A percentile compares a stretch with the other conserved stretches of the same genome.
Conservation (phyloP, 1,140 invertebrate species). For the Micrasema longulum region DNA sequence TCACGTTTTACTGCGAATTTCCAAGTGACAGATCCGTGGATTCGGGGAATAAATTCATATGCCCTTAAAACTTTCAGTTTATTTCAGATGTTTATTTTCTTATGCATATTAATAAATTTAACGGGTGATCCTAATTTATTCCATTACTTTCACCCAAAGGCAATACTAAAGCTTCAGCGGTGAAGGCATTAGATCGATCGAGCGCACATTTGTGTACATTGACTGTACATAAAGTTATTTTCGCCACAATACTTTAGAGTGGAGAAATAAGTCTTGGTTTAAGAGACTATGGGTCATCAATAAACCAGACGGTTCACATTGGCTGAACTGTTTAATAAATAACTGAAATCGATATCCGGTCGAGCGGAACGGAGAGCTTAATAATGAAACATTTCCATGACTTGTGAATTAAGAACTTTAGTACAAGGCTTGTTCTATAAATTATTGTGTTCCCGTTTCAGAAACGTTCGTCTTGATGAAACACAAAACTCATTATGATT, state of each 20-base stretch:
- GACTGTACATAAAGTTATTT: too few species aligned
- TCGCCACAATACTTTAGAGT: too few species aligned
- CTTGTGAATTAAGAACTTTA: constrained; percentile 37
- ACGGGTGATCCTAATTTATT: too few species aligned
- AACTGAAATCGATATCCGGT: constrained; percentile 37
- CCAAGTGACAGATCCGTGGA: neutral
- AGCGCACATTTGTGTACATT: too few species aligned
- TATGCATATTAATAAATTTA: too few species aligned
- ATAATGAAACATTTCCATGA: constrained; percentile 30
- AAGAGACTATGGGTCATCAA: constrained; percentile 31
- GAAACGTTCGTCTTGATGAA: constrained; percentile 37
- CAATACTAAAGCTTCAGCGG: too few species aligned
- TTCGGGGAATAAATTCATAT: neutral
- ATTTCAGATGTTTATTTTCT: too few species aligned
- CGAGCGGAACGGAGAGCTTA: constrained; percentile 24
- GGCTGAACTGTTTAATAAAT: constrained; percentile 42
- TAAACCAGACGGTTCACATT: constrained; percentile 34
- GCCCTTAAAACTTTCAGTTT: neutral
- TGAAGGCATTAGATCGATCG: too few species aligned
- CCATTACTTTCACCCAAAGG: too few species aligned
- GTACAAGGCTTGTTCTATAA: constrained; percentile 29
- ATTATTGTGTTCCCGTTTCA: constrained; percentile 21
- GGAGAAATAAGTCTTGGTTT: constrained; percentile 6
- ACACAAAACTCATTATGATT: constrained; percentile 53
- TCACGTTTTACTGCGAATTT: neutral